Conservation (phyloP, 2,113 vertebrate genomes). For the Aythya baeri region DNA sequence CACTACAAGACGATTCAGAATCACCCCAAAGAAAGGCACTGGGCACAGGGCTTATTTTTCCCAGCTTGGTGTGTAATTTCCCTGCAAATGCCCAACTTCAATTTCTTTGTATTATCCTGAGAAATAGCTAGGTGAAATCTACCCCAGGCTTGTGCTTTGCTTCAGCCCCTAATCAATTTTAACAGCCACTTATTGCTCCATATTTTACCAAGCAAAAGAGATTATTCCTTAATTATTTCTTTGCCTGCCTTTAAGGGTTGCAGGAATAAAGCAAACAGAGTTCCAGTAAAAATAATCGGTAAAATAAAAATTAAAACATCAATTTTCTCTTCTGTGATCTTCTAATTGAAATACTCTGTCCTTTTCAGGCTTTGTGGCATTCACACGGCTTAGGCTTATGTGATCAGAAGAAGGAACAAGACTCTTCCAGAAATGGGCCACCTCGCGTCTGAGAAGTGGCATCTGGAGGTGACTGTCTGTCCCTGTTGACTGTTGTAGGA, state of each 20-base stretch:
- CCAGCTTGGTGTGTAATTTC: background rate
- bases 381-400: background rate
- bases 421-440: background rate
- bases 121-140: background rate
- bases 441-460: background rate
- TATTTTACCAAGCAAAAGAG: constrained; percentile 35
- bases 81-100: background rate
- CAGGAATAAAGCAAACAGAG: background rate
- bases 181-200: constrained; percentile 25
- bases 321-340: background rate
- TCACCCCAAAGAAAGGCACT: background rate
- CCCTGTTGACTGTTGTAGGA: background rate
- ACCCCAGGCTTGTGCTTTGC: background rate
- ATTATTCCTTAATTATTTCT: constrained; percentile 44
- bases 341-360: background rate
- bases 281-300: background rate
- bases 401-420: background rate
- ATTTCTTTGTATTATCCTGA: background rate
- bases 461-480: background rate
- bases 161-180: constrained; percentile 4
- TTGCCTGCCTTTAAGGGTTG: background rate
- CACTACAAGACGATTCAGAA: background rate
- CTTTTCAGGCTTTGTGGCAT: background rate
- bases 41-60: background rate
- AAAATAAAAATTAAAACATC: constrained; percentile 25